phyloP scores from a whole-genome alignment of 92 coral and sea anemone genomes.

The Parazoanthus swiftii region DNA sequence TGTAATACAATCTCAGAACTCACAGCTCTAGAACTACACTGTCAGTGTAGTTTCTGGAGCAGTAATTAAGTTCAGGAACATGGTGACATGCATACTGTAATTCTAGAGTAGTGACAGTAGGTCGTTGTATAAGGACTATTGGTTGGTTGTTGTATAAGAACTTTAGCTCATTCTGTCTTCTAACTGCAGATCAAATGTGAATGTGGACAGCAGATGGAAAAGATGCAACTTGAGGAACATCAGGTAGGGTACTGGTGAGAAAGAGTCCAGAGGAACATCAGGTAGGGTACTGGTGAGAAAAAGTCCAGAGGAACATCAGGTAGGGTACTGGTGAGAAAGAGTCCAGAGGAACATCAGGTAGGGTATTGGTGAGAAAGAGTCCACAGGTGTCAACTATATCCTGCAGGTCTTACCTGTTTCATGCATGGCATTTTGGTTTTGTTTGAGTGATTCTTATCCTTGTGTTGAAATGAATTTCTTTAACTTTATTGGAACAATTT shows the following conservation, averaged over 20 bases:
- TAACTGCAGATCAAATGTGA: slow-evolving; percentile 80
- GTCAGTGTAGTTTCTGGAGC: no score
- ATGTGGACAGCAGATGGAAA: slow-evolving; percentile 83
- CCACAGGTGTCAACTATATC: no score
- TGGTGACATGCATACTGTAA: no score
- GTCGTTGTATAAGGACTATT: no score
- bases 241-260: slow-evolving; percentile 53
- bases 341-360: slow-evolving; percentile 88
- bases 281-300: slow-evolving; percentile 41
- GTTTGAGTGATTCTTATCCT: no score
- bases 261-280: slow-evolving; percentile 46
- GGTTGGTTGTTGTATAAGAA: background rate
- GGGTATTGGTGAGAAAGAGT: background rate
- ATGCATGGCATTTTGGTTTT: background rate
- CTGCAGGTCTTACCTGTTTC: no score
- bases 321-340: background rate
- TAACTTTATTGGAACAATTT: background rate
- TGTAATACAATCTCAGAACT: no score
- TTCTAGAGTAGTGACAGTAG: background rate
- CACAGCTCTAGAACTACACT: no score
- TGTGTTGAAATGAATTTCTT: no score
- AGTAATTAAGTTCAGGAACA: background rate
- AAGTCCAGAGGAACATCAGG: slow-evolving; percentile 72
- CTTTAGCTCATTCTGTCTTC: background rate
- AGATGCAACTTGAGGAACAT: slow-evolving; percentile 83